Evolutionary conservation across 2,888 invertebrate genomes (phyloP), one percentile per base, ranked within the genome.

Genomic region (Limenitis camilla): DNA sequence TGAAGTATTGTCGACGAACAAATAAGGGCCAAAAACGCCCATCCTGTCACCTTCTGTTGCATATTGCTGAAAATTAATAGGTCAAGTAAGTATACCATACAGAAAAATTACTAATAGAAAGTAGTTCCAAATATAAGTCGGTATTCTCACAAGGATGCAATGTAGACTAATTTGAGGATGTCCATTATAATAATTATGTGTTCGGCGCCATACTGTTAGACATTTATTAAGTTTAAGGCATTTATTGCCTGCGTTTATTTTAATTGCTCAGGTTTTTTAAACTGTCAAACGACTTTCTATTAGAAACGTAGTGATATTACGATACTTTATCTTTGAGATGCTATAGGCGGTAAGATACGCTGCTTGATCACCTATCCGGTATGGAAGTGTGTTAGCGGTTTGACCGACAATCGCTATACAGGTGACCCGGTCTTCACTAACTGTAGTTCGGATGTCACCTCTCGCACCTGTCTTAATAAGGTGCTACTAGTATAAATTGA

Each of bases 11-110:
- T 87, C 63, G 92, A 91, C 65, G 91, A 90, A 67, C 91, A 88
- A 68, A 94, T 88, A 57, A 95, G 89, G 69, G 90, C 90, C 67
- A 94, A 85, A 56, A 95, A 81, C 67, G 91, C 89, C 90, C 93
- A 92, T 52, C 94, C 92, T 65, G 88, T 74, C 46, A 91, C 76
- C 73, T 90, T 89, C 78, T 91, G 91, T 78, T 89, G 87, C 80
- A 91, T 88, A 91, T 93, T 83, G 80, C 56, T 43, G 54, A 49
- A 19, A 19, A 19, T 2, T 41, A 60, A 59, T 38, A 49, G 31
- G 41, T 30, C 39, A 51, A 42, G 53, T 43, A 48, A 56, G 50
- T 58, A 58, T 61, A 59, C 60, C 65, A 63, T 52, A 59, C 61
- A 67, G 65, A 66, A 67, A 65, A 65, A 66, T 46, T 52, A 55